A percentile compares a stretch with the other conserved stretches of the same genome.
Conservation (phyloP, 2,888 invertebrate species). For the Ectemnius lituratus region DNA sequence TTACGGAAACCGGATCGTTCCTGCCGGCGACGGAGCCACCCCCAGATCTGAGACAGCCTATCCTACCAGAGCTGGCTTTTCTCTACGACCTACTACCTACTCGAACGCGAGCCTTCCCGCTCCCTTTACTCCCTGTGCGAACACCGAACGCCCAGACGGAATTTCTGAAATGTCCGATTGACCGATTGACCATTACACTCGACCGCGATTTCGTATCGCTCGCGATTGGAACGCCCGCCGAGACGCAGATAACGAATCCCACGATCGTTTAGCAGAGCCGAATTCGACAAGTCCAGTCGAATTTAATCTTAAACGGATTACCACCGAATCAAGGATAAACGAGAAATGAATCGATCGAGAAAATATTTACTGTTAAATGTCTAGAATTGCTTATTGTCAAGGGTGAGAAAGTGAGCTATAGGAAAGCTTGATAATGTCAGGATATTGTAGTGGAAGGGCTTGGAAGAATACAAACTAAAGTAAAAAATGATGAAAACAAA, state of each 20-base stretch:
- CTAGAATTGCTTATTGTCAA: too few species aligned
- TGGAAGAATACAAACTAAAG: background rate
- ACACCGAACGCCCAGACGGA: constrained; percentile 36
- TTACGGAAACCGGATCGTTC: constrained; percentile 59
- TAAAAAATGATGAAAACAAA: background rate
- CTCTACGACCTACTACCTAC: constrained; percentile 7
- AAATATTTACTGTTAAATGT: too few species aligned
- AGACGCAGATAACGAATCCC: background rate
- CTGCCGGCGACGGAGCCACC: constrained; percentile 51
- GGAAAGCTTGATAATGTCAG: background rate
- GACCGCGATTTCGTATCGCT: constrained; percentile 34
- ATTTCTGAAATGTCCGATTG: constrained; percentile 49
- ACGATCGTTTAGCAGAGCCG: background rate
- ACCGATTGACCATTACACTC: constrained; percentile 52
- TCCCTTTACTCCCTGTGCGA: constrained; percentile 36
- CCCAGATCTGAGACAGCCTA: constrained; percentile 46
- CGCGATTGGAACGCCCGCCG: constrained; percentile 7
- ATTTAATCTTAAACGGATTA: background rate
- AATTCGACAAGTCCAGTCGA: background rate
- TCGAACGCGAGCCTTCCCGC: constrained; percentile 9
- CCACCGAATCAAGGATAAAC: background rate
- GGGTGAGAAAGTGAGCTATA: background rate
- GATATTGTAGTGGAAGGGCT: background rate
- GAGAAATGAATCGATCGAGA: too few species aligned
- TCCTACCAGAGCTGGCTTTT: constrained; percentile 27